Conservation (phyloP, 2,113 vertebrate species). For the Otus sunia region DNA sequence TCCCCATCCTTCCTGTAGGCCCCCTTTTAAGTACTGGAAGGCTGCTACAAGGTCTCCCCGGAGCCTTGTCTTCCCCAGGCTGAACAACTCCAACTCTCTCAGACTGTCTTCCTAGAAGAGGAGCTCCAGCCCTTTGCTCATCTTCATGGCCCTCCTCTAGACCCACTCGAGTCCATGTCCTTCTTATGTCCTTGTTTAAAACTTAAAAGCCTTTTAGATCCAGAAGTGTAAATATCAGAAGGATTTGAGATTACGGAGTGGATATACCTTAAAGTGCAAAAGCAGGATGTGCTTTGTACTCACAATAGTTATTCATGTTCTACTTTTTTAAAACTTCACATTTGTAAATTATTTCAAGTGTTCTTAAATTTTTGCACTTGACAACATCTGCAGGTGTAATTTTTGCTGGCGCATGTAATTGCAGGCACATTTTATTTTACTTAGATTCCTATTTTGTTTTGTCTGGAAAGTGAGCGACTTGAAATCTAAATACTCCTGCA, state of each 20-base stretch:
- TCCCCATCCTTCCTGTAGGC: too few species aligned
- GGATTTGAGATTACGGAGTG: neutral
- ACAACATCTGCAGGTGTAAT: neutral
- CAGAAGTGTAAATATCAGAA: neutral
- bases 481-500: neutral
- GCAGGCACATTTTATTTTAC: neutral
- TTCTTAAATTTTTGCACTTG: neutral
- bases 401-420: slow-evolving; percentile 11
- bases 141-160: too few species aligned
- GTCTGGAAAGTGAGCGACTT: neutral
- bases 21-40: too few species aligned
- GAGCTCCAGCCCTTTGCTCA: too few species aligned
- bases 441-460: slow-evolving; percentile 26
- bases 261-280: neutral
- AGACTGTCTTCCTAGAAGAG: too few species aligned
- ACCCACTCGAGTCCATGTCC: too few species aligned
- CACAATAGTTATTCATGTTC: neutral
- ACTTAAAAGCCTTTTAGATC: neutral
- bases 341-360: neutral
- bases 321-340: neutral
- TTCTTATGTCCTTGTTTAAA: neutral
- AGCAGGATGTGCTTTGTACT: neutral
- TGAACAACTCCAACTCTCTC: too few species aligned
- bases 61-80: too few species aligned
- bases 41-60: too few species aligned